Conservation (phyloP, 2,888 invertebrate genomes). For the Geophilus truncorum region DNA sequence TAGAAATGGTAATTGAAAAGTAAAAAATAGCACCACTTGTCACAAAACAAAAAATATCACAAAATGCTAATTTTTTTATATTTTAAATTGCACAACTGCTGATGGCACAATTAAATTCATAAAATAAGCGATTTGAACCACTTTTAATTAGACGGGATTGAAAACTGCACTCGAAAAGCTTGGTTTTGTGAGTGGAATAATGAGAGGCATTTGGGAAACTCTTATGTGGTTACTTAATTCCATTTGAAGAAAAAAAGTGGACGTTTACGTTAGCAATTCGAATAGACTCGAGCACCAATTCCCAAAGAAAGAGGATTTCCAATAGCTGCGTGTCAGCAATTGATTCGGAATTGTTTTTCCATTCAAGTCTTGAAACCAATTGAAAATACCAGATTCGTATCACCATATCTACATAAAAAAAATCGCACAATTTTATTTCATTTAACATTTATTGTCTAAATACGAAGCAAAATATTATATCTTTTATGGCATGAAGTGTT, state of each 20-base stretch:
- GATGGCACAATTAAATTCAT: too few relatives aligned
- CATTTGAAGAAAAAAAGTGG: not conserved
- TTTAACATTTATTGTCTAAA: too few relatives aligned
- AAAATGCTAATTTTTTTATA: not conserved
- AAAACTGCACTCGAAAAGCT: too few relatives aligned
- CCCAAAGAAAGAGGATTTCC: not conserved
- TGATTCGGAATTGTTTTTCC: not conserved
- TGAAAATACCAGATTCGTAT: not conserved
- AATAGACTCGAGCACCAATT: not conserved
- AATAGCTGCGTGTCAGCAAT: not conserved
- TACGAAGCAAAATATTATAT: too few relatives aligned
- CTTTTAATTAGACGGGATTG: too few relatives aligned
- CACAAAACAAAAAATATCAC: not conserved
- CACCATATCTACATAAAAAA: too few relatives aligned
- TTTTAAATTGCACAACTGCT: too few relatives aligned
- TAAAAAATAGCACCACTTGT: not conserved
- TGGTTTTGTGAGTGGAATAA: not conserved
- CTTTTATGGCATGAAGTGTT: too few relatives aligned
- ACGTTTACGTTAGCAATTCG: not conserved
- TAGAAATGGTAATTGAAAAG: not conserved
- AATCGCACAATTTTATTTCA: too few relatives aligned
- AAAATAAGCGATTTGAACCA: too few relatives aligned
- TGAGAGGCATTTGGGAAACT: not conserved
- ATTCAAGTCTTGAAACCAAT: not conserved
- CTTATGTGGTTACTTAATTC: not conserved